These are phyloP conservation scores for Troides helena DNA, from an alignment of 2,888 invertebrate genomes.

Conservation along the genomic window DNA sequence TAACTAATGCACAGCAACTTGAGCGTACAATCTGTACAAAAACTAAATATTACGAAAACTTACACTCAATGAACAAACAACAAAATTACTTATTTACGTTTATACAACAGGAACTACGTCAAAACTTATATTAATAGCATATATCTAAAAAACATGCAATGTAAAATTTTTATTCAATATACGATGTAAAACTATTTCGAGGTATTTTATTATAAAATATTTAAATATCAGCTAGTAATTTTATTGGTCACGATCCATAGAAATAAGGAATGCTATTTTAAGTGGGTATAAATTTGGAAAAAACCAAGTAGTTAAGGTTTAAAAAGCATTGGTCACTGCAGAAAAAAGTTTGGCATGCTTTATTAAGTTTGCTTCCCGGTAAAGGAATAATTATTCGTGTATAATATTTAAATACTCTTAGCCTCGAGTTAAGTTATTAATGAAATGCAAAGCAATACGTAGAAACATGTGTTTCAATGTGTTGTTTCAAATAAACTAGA, in stretches of 20 bases:
- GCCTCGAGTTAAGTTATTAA: constrained; percentile 9
- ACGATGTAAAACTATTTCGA: not conserved
- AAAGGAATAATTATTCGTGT: not conserved
- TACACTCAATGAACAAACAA: constrained; percentile 31
- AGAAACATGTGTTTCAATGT: not conserved
- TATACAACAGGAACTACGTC: not conserved
- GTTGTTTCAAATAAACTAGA: constrained; percentile 26
- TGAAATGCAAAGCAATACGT: constrained; percentile 2
- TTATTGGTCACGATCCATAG: too few relatives aligned
- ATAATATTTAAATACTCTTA: not conserved
- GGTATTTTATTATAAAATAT: not conserved
- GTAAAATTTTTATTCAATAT: not conserved
- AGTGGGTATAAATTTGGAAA: too few relatives aligned
- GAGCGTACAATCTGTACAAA: constrained; percentile 69
- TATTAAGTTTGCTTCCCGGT: not conserved
- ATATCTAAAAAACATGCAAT: constrained; percentile 5
- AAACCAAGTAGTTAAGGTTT: too few relatives aligned
- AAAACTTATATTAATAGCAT: not conserved
- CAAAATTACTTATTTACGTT: not conserved
- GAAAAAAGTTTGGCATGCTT: not conserved
- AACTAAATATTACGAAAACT: constrained; percentile 23
- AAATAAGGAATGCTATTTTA: too few relatives aligned
- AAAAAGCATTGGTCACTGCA: not conserved
- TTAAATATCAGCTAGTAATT: too few relatives aligned
- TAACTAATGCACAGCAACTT: constrained; percentile 72